These are phyloP conservation scores for Steinernema feltiae DNA, from an alignment of 1,140 invertebrate species.

Conservation along the genomic window DNA sequence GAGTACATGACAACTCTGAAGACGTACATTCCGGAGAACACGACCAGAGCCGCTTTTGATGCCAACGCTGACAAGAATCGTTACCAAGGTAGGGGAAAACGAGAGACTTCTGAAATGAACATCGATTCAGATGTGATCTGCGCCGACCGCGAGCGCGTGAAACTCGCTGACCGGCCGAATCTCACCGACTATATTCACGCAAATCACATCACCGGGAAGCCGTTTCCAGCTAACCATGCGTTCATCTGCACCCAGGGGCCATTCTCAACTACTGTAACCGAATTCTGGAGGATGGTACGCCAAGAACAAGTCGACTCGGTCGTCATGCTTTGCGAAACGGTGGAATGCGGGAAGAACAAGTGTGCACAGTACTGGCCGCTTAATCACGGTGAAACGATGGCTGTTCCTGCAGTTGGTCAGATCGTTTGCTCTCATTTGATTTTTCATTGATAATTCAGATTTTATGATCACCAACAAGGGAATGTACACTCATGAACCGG, in stretches of 20 bases:
- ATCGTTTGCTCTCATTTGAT: not conserved
- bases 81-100: not conserved
- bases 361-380: conserved; percentile 31
- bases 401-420: not conserved
- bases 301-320: conserved; percentile 26
- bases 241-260: conserved; percentile 50
- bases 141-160: conserved; percentile 23
- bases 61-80: not conserved
- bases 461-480: not conserved
- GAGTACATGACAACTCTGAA: not conserved
- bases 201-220: conserved; percentile 20
- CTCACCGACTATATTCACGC: conserved; percentile 38
- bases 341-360: conserved; percentile 26
- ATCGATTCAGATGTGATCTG: conserved; percentile 26
- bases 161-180: conserved; percentile 26
- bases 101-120: not conserved
- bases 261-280: conserved; percentile 30
- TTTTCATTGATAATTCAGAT: not conserved
- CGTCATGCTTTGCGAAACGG: conserved; percentile 23
- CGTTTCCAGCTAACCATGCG: conserved; percentile 2
- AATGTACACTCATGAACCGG: not conserved
- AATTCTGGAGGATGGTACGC: conserved; percentile 44
- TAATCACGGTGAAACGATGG: not conserved
- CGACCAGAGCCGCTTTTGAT: not conserved
- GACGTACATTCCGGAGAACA: not conserved